A percentile compares a stretch with the other conserved stretches of the same genome.
These are phyloP conservation scores for Stomatorhinus ivindoensis DNA, from an alignment of 2,113 vertebrate species.

Conservation along the genomic window DNA sequence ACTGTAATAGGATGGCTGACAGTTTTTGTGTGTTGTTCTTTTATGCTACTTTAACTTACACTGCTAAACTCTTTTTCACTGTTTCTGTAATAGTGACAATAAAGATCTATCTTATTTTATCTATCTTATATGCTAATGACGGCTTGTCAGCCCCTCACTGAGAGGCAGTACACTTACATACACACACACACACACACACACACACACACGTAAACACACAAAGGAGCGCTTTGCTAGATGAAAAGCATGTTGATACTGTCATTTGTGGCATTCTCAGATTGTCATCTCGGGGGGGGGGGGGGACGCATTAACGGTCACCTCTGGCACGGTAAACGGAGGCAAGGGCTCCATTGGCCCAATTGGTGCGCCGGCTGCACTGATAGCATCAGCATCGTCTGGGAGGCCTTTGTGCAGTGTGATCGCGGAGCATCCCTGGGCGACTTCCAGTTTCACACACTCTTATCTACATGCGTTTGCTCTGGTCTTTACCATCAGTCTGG, in stretches of 20 bases:
- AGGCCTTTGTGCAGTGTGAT: conserved; percentile 56
- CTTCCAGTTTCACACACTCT: conserved; percentile 55
- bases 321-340: conserved; percentile 47
- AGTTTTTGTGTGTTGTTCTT: too few relatives aligned
- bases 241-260: background rate
- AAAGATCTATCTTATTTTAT: too few relatives aligned
- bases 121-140: background rate
- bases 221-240: background rate
- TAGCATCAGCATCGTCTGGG: conserved; percentile 55
- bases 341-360: conserved; percentile 51
- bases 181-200: background rate
- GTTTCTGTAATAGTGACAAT: too few relatives aligned
- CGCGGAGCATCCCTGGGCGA: conserved; percentile 30
- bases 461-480: conserved; percentile 46
- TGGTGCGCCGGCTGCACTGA: conserved; percentile 50
- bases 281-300: background rate
- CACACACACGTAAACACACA: background rate
- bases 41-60: too few relatives aligned
- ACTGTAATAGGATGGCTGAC: too few relatives aligned
- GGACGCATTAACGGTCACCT: conserved; percentile 36
- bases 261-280: background rate
- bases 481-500: conserved; percentile 41
- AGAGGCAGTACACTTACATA: background rate
- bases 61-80: too few relatives aligned
- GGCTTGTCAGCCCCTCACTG: background rate